Evolutionary conservation across 2,797 vertebrate genomes (phyloP).

Genomic region (Okamejei kenojei): DNA sequence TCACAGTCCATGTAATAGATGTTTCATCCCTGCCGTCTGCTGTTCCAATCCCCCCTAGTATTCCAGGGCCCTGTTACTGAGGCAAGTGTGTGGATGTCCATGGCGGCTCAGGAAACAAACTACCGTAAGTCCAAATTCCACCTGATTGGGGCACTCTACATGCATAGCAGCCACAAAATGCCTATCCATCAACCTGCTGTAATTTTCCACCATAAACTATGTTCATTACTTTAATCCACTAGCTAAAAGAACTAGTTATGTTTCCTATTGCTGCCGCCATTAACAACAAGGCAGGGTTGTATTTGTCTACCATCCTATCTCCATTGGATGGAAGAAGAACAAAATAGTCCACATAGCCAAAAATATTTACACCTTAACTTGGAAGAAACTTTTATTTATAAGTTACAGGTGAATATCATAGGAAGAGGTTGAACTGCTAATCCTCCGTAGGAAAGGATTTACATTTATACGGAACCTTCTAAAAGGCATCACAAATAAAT

Average conservation of each 20-base stretch:
- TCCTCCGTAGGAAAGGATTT: neutral
- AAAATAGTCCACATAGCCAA: too few species aligned
- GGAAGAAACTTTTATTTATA: too few species aligned
- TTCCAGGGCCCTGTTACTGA: neutral
- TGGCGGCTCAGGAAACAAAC: too few species aligned
- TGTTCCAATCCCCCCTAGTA: neutral
- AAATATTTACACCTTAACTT: too few species aligned
- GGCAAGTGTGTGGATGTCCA: neutral
- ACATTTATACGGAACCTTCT: neutral
- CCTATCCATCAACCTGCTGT: too few species aligned
- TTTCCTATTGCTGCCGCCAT: neutral
- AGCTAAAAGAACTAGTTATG: neutral
- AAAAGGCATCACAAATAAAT: neutral
- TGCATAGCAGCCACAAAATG: neutral
- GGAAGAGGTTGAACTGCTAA: neutral
- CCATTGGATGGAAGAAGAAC: too few species aligned
- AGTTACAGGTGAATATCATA: neutral
- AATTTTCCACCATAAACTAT: neutral
- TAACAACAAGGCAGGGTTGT: neutral
- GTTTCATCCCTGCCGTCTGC: neutral
- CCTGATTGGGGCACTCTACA: neutral
- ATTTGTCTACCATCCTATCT: too few species aligned
- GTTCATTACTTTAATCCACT: neutral
- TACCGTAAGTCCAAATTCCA: too few species aligned
- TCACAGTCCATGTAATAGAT: neutral